A percentile compares a stretch with the other conserved stretches of the same genome.
These are phyloP conservation scores for Cyclophora punctaria DNA, from an alignment of 2,888 invertebrate genomes.

Conservation along the genomic window DNA sequence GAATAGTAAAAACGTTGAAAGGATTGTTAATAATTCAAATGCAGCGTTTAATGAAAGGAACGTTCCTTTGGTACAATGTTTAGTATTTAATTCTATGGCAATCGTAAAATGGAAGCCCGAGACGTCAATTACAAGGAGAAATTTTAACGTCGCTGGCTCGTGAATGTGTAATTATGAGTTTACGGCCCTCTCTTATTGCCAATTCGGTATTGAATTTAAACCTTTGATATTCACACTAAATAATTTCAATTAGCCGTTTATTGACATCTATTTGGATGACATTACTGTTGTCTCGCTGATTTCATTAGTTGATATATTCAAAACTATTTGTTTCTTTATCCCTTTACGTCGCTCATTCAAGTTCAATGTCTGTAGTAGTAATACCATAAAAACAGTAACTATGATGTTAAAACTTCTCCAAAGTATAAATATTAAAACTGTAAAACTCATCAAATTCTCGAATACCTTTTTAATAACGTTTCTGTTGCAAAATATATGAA, in stretches of 20 bases:
- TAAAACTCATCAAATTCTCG: too few species aligned
- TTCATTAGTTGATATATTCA: too few species aligned
- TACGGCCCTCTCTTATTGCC: slow-evolving; percentile 33
- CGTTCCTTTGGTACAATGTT: slow-evolving; percentile 21
- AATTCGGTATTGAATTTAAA: slow-evolving; percentile 20
- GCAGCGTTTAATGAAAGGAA: slow-evolving; percentile 17
- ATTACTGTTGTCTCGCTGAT: too few species aligned
- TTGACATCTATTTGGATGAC: too few species aligned
- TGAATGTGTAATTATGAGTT: slow-evolving; percentile 48
- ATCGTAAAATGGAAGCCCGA: slow-evolving; percentile 44
- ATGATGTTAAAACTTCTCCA: too few species aligned
- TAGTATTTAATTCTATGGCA: slow-evolving; percentile 45
- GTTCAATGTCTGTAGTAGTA: too few species aligned
- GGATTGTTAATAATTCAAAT: slow-evolving; percentile 1
- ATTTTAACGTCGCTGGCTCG: slow-evolving; percentile 39
- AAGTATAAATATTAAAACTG: too few species aligned
- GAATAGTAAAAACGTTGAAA: neutral
- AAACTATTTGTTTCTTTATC: too few species aligned
- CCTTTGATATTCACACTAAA: slow-evolving; percentile 18
- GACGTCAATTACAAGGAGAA: slow-evolving; percentile 44
- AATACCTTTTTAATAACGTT: too few species aligned
- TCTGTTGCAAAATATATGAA: too few species aligned
- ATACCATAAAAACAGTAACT: too few species aligned
- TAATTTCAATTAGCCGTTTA: slow-evolving; percentile 1
- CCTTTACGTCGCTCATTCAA: too few species aligned